Evolutionary conservation across 2,797 vertebrate species (phyloP).

Genomic region (Merluccius polli): DNA sequence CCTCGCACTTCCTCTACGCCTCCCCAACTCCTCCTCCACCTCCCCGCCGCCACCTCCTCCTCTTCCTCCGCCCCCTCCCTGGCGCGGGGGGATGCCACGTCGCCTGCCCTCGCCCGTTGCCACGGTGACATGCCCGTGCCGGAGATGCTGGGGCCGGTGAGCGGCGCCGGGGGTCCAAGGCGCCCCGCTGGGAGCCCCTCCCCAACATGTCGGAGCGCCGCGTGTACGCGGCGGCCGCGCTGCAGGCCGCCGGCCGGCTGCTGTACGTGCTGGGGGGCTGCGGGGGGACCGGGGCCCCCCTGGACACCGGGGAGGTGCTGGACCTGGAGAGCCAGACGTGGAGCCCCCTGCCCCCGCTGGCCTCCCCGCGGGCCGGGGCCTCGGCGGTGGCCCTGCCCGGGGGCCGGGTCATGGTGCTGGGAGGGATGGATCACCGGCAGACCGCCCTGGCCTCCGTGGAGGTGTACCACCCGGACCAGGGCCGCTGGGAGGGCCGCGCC

Average conservation of each 20-base stretch:
- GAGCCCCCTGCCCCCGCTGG: conserved; percentile 81
- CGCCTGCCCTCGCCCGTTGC: conserved; percentile 40
- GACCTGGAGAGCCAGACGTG: conserved; percentile 85
- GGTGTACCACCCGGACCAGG: conserved; percentile 87
- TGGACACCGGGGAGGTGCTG: conserved; percentile 83
- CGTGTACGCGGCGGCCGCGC: conserved; percentile 87
- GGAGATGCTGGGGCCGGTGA: conserved; percentile 80
- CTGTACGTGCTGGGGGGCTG: conserved; percentile 95
- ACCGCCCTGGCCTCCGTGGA: conserved; percentile 89
- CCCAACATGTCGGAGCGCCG: conserved; percentile 87
- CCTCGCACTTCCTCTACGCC: not conserved
- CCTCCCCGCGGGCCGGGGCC: conserved; percentile 84
- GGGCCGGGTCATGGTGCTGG: conserved; percentile 87
- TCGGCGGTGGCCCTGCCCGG: conserved; percentile 77
- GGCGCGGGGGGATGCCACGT: conserved; percentile 58
- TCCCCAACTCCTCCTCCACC: not conserved
- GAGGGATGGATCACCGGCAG: conserved; percentile 90
- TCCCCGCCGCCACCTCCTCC: not conserved
- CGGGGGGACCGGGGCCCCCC: conserved; percentile 79
- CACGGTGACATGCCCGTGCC: conserved; percentile 75
- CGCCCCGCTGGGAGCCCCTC: conserved; percentile 87
- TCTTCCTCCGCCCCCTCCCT: conserved; percentile 5
- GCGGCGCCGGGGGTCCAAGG: conserved; percentile 73
- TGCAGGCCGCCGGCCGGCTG: conserved; percentile 74
- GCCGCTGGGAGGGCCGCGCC: conserved; percentile 89